Percentiles rank a stretch among this genome's conserved stretches.
These are phyloP conservation scores for Bimastos eiseni DNA, from an alignment of 2,888 invertebrate genomes.

Conservation along the genomic window DNA sequence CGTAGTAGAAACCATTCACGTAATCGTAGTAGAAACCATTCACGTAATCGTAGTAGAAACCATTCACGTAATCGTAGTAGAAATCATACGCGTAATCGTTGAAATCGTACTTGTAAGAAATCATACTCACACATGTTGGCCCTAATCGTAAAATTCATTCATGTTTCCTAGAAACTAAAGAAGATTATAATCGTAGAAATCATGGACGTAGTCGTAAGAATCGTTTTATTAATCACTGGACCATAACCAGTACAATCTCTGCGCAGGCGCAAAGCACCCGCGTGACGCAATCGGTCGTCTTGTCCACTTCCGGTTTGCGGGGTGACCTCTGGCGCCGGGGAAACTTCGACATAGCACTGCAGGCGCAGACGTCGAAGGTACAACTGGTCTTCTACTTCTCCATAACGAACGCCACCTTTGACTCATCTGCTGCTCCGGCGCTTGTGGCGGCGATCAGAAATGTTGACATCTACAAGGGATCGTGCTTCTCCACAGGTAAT, in stretches of 20 bases:
- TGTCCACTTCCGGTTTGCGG: background rate
- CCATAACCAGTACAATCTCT: background rate
- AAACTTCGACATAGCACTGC: background rate
- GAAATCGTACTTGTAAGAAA: too few relatives aligned
- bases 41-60: background rate
- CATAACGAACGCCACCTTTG: background rate
- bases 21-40: background rate
- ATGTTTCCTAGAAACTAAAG: too few relatives aligned
- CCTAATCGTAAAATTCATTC: too few relatives aligned
- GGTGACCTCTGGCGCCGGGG: background rate
- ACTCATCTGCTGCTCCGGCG: background rate
- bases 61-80: too few relatives aligned
- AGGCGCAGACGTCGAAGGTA: background rate
- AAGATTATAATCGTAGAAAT: too few relatives aligned
- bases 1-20: background rate
- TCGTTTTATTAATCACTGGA: too few relatives aligned
- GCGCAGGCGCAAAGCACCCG: background rate
- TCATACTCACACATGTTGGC: too few relatives aligned
- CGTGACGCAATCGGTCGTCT: background rate
- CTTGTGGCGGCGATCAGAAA: background rate
- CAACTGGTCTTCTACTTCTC: conserved; percentile 17
- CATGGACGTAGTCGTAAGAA: too few relatives aligned
- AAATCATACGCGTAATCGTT: too few relatives aligned
- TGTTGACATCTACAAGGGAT: background rate
- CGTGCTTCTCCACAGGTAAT: background rate